Evolutionary conservation across 2,797 vertebrate genomes (phyloP).

Genomic region (Tapera naevia): DNA sequence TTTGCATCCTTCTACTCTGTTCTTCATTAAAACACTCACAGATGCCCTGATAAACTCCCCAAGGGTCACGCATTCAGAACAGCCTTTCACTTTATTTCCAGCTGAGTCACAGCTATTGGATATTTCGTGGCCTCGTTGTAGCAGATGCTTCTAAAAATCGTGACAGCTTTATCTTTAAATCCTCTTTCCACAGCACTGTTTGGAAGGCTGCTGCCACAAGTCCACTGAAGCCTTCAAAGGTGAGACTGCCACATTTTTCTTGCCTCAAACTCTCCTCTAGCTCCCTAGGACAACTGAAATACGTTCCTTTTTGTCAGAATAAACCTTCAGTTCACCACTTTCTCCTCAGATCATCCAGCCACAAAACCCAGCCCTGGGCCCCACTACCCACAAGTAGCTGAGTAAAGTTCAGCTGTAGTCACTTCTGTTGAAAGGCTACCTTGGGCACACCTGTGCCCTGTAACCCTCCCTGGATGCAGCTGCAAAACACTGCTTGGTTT

Average conservation of each 20-base stretch:
- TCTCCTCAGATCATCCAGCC: neutral
- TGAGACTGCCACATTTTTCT: neutral
- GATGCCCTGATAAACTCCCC: neutral
- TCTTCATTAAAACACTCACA: neutral
- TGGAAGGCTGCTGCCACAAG: neutral
- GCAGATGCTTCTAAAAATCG: neutral
- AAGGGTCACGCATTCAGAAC: neutral
- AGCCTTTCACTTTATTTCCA: neutral
- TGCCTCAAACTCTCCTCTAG: neutral
- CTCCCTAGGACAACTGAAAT: neutral
- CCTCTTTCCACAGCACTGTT: neutral
- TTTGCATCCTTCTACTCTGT: neutral
- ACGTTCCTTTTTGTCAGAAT: neutral
- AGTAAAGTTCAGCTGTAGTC: neutral
- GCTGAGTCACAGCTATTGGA: neutral
- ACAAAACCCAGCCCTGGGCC: neutral
- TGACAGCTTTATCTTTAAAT: neutral
- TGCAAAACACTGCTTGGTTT: neutral
- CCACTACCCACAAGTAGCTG: fast-evolving
- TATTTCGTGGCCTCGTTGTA: neutral
- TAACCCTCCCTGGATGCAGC: neutral
- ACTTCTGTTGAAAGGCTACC: neutral
- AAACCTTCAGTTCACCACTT: neutral
- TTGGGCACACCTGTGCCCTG: neutral
- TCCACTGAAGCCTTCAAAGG: neutral